phyloP scores from a whole-genome alignment of 2,888 invertebrate genomes.

The Ormia ochracea region DNA sequence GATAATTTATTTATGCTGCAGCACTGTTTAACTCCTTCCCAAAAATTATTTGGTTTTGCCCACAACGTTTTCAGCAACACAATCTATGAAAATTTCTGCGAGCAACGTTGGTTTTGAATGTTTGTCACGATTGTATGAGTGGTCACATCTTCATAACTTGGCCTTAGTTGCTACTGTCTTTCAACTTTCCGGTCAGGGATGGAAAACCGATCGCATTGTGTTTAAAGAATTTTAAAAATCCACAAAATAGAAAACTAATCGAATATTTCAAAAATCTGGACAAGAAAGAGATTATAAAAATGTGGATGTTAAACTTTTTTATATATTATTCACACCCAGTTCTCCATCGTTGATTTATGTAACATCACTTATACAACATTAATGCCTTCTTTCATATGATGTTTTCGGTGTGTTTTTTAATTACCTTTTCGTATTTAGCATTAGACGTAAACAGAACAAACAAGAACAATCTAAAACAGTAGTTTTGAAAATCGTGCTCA shows the following conservation, averaged over 20 bases:
- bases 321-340: background rate
- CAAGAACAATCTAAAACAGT: conserved; percentile 8
- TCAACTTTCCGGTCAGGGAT: background rate
- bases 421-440: background rate
- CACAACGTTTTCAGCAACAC: background rate
- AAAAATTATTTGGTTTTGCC: background rate
- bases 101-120: background rate
- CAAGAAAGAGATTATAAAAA: no score
- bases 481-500: conserved; percentile 43
- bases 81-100: conserved; percentile 14
- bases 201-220: no score
- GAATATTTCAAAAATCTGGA: no score
- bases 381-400: no score
- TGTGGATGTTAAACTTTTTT: no score
- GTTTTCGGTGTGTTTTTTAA: background rate
- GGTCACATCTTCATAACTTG: background rate
- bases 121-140: background rate
- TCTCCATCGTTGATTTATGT: background rate
- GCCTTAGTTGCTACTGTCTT: background rate
- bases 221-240: no score
- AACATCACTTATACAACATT: background rate
- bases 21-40: background rate
- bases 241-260: no score
- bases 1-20: conserved; percentile 2
- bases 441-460: background rate